Evolutionary conservation across 2,797 vertebrate species (phyloP).

Genomic region (Octomys mimax): DNA sequence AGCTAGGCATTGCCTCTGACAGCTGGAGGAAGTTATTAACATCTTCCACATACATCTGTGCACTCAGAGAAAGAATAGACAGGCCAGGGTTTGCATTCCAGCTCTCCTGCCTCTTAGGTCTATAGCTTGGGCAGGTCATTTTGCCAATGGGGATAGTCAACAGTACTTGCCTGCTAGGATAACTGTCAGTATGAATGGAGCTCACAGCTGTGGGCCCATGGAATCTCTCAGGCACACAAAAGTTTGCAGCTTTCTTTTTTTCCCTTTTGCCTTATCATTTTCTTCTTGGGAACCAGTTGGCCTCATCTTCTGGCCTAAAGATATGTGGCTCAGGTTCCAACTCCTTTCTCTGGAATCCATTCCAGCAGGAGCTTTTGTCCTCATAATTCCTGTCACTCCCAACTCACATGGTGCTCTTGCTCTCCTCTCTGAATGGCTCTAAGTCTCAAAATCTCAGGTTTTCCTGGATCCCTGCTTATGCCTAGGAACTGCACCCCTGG

Average conservation of each 20-base stretch:
- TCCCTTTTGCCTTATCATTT: not conserved
- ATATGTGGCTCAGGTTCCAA: constrained; percentile 67
- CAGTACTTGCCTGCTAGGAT: constrained; percentile 20
- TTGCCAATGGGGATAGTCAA: constrained; percentile 12
- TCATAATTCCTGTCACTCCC: constrained; percentile 18
- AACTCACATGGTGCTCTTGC: not conserved
- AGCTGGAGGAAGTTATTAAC: constrained; percentile 55
- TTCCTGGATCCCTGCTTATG: not conserved
- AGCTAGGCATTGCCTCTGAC: constrained; percentile 11
- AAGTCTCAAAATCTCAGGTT: constrained; percentile 48
- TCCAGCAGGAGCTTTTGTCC: constrained; percentile 43
- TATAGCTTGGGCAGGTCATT: constrained; percentile 8
- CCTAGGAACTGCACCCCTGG: not conserved
- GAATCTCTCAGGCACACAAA: constrained; percentile 20
- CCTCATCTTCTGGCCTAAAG: constrained; percentile 59
- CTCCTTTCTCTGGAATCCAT: constrained; percentile 60
- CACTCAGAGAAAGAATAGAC: constrained; percentile 36
- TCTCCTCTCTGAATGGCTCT: constrained; percentile 45
- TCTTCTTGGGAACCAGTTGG: constrained; percentile 35
- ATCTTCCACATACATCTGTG: constrained; percentile 40
- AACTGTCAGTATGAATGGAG: constrained; percentile 39
- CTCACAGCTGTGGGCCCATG: not conserved
- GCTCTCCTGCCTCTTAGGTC: constrained; percentile 22
- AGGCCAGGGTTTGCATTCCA: not conserved
- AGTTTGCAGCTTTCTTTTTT: constrained; percentile 47